Base-by-base conservation (phyloP, 1,140 invertebrate genomes). In the Drosophila quadrilineata region DNA sequence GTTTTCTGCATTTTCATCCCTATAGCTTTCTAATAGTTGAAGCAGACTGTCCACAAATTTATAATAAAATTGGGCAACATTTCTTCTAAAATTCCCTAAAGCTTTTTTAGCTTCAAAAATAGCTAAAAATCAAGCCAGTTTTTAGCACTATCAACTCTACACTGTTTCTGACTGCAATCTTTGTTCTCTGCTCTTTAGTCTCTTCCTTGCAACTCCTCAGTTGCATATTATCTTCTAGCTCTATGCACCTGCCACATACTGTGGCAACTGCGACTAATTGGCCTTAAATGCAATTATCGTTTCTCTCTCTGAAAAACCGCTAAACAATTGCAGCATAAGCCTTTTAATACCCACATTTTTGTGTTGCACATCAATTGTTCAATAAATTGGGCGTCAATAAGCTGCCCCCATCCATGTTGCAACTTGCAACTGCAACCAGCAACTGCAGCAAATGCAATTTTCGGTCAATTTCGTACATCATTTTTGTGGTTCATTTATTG, bases 391-490 rank as follows among this genome's bases (percentile, higher is more conserved):
- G 38, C 49, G 49, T 35, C 53, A 56, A n/a, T 56, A 33, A 67
- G 58, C 40, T 50, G 26, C 16, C 26, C 33, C 33, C 28, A n/a
- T 50, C 12, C 6, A 6, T 21, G 10, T 21, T 29, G 22, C 31
- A 9, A 16, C 26, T 38, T 26, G 52, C 46, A 46, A 68, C 45
- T 41, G 46, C 63, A 46, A 28, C 36, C n/a, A 63, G 71, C 57
- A 80, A 75, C 67, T 75, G 76, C 75, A 79, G 75, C 67, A 82
- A 82, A 62, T 84, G 75, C 57, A 73, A 84, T 77, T 82, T 82
- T 68, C 73, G 52, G 50, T 84, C 77, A 72, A 76, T 84, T 82
- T 73, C 53, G 56, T 64, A 77, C 73, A 82, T 82, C 62, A 82
- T 77, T 82, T 82, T 84, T 84, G 76, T 54, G 76, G 76, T 76